Percentiles rank a stretch among this genome's conserved stretches.
Evolutionary conservation across 2,888 invertebrate species (phyloP).

Genomic region (Ectemnius continuus): DNA sequence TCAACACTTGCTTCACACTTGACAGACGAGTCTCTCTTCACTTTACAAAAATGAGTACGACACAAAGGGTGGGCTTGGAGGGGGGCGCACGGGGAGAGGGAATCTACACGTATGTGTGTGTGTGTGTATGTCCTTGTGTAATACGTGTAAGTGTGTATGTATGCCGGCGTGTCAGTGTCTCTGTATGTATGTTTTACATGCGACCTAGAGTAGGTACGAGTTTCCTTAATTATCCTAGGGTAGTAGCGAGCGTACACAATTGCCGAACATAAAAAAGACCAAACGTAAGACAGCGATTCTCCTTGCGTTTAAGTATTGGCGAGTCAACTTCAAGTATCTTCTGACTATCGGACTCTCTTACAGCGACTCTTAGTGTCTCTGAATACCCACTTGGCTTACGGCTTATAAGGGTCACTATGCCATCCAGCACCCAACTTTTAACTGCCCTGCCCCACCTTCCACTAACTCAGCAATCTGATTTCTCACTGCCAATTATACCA

Average conservation of each 20-base stretch:
- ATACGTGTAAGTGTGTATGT: too few species aligned
- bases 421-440: constrained; percentile 37
- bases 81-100: too few species aligned
- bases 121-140: neutral
- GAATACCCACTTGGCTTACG: constrained; percentile 13
- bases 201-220: constrained; percentile 43
- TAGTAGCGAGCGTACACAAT: constrained; percentile 54
- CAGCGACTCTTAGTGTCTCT: constrained; percentile 3
- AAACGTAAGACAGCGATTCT: constrained; percentile 43
- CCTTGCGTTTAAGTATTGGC: constrained; percentile 38
- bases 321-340: constrained; percentile 28
- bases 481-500: constrained; percentile 23
- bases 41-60: constrained; percentile 48
- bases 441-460: constrained; percentile 26
- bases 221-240: constrained; percentile 44
- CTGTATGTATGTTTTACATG: constrained; percentile 37
- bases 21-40: constrained; percentile 22
- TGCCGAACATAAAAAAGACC: constrained; percentile 38
- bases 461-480: neutral
- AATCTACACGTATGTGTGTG: constrained; percentile 37
- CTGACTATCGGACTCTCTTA: neutral
- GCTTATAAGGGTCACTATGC: constrained; percentile 17
- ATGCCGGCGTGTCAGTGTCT: neutral
- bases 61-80: constrained; percentile 17
- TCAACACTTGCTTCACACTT: constrained; percentile 11